These are phyloP conservation scores for Batillaria attramentaria DNA, from an alignment of 1,140 invertebrate genomes.

Conservation along the genomic window DNA sequence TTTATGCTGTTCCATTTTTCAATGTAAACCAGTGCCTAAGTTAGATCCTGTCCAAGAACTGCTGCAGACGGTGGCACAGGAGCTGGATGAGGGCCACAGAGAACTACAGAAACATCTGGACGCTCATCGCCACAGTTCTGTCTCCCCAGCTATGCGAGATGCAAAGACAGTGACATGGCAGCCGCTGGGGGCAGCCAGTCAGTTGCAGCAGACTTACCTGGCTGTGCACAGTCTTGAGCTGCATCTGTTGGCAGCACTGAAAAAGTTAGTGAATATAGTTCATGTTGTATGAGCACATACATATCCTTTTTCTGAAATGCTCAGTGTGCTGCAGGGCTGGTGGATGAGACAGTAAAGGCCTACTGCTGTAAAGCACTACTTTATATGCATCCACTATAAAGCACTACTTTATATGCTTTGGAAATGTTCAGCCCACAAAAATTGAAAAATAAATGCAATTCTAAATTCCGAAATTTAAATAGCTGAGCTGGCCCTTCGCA, in stretches of 20 bases:
- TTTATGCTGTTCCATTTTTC: not conserved
- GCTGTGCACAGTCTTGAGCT: conserved; percentile 27
- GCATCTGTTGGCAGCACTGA: conserved; percentile 26
- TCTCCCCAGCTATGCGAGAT: not conserved
- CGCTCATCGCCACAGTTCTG: conserved; percentile 12
- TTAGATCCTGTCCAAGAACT: not conserved
- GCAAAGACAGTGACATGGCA: not conserved
- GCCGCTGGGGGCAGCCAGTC: not conserved
- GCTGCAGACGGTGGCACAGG: not conserved
- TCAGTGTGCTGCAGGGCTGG: no score
- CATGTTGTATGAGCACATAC: no score
- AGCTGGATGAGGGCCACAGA: not conserved
- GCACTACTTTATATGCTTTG: no score
- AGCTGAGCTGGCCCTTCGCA: no score
- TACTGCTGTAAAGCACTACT: no score
- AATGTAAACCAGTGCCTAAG: not conserved
- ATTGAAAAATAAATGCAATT: no score
- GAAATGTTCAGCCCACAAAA: no score
- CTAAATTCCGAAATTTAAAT: no score
- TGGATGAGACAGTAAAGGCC: no score
- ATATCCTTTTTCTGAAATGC: no score
- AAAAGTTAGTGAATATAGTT: conserved; percentile 7
- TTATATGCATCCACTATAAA: no score
- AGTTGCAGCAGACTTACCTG: not conserved
- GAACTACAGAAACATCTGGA: conserved; percentile 8